Evolutionary conservation across 1,140 invertebrate species (phyloP), one percentile per base, ranked within the genome.

Genomic region (Whitmania pigra): DNA sequence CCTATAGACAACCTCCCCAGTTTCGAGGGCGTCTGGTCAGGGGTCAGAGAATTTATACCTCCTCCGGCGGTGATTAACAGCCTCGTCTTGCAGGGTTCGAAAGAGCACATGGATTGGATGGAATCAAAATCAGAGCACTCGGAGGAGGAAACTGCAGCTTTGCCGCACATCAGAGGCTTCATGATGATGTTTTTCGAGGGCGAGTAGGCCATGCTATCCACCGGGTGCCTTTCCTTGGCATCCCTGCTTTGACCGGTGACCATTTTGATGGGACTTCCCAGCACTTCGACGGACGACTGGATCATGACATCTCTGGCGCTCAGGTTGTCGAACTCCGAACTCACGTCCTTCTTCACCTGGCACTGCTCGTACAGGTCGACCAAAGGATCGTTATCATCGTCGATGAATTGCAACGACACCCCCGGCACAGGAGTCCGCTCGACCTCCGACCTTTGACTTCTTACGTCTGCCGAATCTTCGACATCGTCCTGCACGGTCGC

Each of bases 311-410:
- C 57, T n/a, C 13, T 63, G 0, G 20, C 57, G 15, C 57, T 63
- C 22, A n/a, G 11, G 11, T 63, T 20, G 29, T 63, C 57, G 7
- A 31, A 40, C 27, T 22, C 36, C 29, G 57, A 25, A 18, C 57
- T 20, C 11, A 25, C 57, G 6, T 63, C 29, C 13, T 18, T 57
- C 20, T 57, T 57, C 5, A 25, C 20, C 20, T 57, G 57, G 11
- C 57, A 25, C 27, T 31, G 63, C 15, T 69, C 67, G 22, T 63
- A 72, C 40, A 60, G 53, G 40, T 78, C 76, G 18, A 78, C 67
- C 22, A 77, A 76, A 25, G 25, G 72, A 7, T 77, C 77, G 60
- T 31, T n/a, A n/a, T 70, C 69, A 25, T 70, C 69, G 18, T 70
- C 69, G 18, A 70, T 70, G 49, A 70, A 70, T 36, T 70, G 69